Base-by-base conservation (phyloP, 2,797 vertebrate species). In the Helarctos malayanus region DNA sequence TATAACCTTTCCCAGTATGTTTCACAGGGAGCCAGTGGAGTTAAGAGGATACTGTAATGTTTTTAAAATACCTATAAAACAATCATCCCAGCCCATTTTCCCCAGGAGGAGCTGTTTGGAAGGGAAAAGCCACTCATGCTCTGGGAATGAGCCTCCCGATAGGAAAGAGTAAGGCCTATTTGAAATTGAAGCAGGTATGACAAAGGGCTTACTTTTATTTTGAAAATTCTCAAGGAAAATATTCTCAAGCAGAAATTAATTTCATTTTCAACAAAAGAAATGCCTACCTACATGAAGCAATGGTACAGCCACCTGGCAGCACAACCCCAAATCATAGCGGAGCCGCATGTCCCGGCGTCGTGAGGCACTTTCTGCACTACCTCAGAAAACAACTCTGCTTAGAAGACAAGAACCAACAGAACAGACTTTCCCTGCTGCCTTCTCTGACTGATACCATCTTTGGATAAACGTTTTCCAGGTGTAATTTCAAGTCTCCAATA, bases 241-340 rank as follows among this genome's bases (percentile, higher is more conserved):
- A 73, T 82, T 96, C 75, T 65, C 65, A 73, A 97, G 27, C 0
- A 88, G 76, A 47, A 94, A 81, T 95, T 89, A 12, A 18, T 57
- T 56, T 78, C 95, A 57, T 97, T 81, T 52, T 93, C 97, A 97
- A 95, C 13, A 97, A 98, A 96, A 35, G 83, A 97, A 94, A 96
- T 29, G 88, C 96, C 97, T 98, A 99, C 99, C 98, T 99, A 99
- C 99, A 98, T 98, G 96, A 99, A 99, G 98, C 99, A 99, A 98
- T 25, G 97, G 98, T 98, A 99, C 88, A 99, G 99, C 99, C 99
- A 99, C 96, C 98, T 93, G 98, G 99, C 98, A 94, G 99, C 94
- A 95, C 99, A 98, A 96, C 98, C 99, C 99, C 99, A 99, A 97
- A 99, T 98, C 99, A 99, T 99, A 97, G 98, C 71, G 91, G 91